Percentiles rank a stretch among this genome's conserved stretches.
Conservation (phyloP, 1,140 invertebrate species). For the Neuroterus valhalla region DNA sequence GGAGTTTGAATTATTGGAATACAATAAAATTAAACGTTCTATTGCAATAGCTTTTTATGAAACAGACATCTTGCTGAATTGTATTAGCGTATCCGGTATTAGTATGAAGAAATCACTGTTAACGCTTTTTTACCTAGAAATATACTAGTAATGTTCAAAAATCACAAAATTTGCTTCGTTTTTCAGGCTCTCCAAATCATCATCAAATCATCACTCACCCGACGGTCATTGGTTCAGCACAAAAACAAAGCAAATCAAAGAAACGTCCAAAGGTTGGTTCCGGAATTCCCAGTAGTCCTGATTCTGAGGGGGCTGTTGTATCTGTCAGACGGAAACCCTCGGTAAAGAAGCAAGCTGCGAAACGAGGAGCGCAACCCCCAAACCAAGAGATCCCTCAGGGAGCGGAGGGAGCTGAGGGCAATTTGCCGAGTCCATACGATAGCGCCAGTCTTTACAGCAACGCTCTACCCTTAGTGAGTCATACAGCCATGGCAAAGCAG, state of each 20-base stretch:
- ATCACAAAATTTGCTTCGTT: not conserved
- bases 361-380: conserved; percentile 70
- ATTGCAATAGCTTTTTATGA: too few relatives aligned
- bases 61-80: too few relatives aligned
- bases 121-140: too few relatives aligned
- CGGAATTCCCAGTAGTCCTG: conserved; percentile 79
- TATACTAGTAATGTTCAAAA: not conserved
- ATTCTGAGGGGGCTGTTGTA: conserved; percentile 74
- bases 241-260: conserved; percentile 83
- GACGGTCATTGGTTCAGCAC: conserved; percentile 84
- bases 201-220: conserved; percentile 86
- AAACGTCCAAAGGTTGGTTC: conserved; percentile 79
- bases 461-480: conserved; percentile 80
- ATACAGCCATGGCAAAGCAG: conserved; percentile 79
- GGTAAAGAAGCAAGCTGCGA: conserved; percentile 81
- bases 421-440: conserved; percentile 85
- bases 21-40: too few relatives aligned
- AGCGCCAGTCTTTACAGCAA: conserved; percentile 87
- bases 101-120: too few relatives aligned
- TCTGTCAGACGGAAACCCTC: conserved; percentile 82
- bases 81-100: too few relatives aligned
- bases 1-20: too few relatives aligned
- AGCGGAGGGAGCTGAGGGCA: conserved; percentile 76
- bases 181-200: conserved; percentile 82
- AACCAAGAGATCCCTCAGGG: conserved; percentile 80